Evolutionary conservation across 2,113 vertebrate genomes (phyloP), one percentile per base, ranked within the genome.

Genomic region (Rhinoptilus africanus): DNA sequence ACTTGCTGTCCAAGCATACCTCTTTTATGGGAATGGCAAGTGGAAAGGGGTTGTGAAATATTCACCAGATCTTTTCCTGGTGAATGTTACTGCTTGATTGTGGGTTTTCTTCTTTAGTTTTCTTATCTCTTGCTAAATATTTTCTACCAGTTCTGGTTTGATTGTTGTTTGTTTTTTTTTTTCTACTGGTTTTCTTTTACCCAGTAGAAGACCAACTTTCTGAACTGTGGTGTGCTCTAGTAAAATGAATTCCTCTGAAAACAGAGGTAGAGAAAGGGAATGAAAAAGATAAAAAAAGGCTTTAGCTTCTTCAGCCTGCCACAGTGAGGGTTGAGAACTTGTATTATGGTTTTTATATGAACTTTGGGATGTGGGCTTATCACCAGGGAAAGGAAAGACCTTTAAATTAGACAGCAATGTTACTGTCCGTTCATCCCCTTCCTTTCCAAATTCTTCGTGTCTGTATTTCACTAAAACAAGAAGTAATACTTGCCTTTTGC

Each of bases 391-490:
- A 21, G 11, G 22, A 89, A 85, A 59, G 20, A 35, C 17, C 17
- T 39, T 63, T 28, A 73, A 59, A 53, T 9, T 18, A 30, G 37
- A 22, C 16, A 14, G 30, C 21, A 14, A 8, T 6, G 2, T 21
- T 17, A 8, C 17, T 47, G 21, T 14, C 12, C 3, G 4, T 34
- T 81, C 20, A 27, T 45, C 24, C 37, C 0, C 0, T 10, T 66
- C 7, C 12, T 45, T 50, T 84, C 63, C 37, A 60, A 0, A 6
- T 14, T 9, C 4, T 60, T 72, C 54, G 8, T 17, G 12, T 35
- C 26, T 3, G 0, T 20, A 9, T 62, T 53, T 69, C 10, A 5
- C 11, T 35, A 19, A 19, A 6, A 20, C 8, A 30, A 24, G 24
- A 4, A 22, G 2, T 4, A 66, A 53, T n/a, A 19, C 12, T 32